Evolutionary conservation across 2,113 vertebrate genomes (phyloP).

Genomic region (Siniperca chuatsi): DNA sequence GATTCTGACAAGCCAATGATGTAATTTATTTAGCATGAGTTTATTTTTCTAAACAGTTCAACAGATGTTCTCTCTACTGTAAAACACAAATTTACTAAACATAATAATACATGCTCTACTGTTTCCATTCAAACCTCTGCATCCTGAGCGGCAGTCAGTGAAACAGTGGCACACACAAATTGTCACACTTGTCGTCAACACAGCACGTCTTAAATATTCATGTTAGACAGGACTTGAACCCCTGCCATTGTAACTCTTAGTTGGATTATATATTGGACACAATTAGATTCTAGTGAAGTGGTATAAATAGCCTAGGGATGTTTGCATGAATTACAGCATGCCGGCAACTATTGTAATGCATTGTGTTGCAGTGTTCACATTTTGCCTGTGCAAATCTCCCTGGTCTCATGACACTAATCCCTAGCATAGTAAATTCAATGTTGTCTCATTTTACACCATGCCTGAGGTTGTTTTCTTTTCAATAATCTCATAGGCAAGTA

Average conservation of each 20-base stretch:
- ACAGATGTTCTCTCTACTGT: not conserved
- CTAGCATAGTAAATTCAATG: conserved; percentile 69
- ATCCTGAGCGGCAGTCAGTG: conserved; percentile 19
- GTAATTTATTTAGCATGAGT: conserved; percentile 12
- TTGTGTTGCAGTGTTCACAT: conserved; percentile 75
- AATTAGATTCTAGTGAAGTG: conserved; percentile 80
- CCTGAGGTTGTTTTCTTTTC: conserved; percentile 79
- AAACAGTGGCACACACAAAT: conserved; percentile 47
- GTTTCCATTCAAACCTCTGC: conserved; percentile 1
- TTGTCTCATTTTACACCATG: conserved; percentile 77
- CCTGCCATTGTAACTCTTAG: conserved; percentile 78
- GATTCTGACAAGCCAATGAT: not conserved
- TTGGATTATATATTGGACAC: conserved; percentile 82
- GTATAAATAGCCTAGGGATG: conserved; percentile 83
- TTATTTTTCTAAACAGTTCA: conserved; percentile 4
- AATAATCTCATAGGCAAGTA: conserved; percentile 79
- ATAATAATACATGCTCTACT: not conserved
- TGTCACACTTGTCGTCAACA: conserved; percentile 68
- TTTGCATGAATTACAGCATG: conserved; percentile 80
- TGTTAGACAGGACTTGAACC: conserved; percentile 76
- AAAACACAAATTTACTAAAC: conserved; percentile 31
- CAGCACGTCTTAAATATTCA: conserved; percentile 77
- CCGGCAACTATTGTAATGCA: conserved; percentile 79
- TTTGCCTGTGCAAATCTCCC: conserved; percentile 76
- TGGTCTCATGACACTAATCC: conserved; percentile 81